Evolutionary conservation across 2,113 vertebrate species (phyloP).

Genomic region (Syngnathoides biaculeatus): DNA sequence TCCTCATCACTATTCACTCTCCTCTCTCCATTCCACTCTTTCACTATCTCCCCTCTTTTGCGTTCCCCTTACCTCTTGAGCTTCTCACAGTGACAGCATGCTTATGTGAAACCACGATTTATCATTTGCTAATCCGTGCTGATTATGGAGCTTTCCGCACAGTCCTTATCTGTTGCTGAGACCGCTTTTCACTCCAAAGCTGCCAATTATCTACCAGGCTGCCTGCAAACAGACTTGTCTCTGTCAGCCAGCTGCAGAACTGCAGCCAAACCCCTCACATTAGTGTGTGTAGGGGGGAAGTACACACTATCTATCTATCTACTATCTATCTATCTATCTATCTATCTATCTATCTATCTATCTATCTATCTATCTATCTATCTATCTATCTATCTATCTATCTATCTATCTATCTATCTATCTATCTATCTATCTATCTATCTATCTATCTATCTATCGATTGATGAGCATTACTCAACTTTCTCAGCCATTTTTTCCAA

Average conservation of each 20-base stretch:
- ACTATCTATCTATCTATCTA: too few species aligned
- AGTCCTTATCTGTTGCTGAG: slow-evolving; percentile 72
- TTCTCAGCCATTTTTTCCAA: too few species aligned
- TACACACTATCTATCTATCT: too few species aligned
- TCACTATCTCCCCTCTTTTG: slow-evolving; percentile 26
- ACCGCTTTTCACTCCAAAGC: slow-evolving; percentile 66
- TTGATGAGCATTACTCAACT: too few species aligned
- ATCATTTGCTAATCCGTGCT: slow-evolving; percentile 73
- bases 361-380: too few species aligned
- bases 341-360: too few species aligned
- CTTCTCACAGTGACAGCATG: slow-evolving; percentile 59
- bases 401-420: too few species aligned
- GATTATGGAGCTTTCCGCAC: slow-evolving; percentile 67
- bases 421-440: too few species aligned
- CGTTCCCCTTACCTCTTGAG: slow-evolving; percentile 19
- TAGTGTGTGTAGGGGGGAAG: too few species aligned
- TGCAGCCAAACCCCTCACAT: slow-evolving; percentile 30
- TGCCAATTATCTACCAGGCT: slow-evolving; percentile 66
- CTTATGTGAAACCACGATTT: slow-evolving; percentile 65
- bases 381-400: too few species aligned
- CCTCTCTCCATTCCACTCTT: slow-evolving; percentile 28
- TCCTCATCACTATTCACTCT: slow-evolving; percentile 39
- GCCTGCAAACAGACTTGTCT: slow-evolving; percentile 55
- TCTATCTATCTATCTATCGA: too few species aligned
- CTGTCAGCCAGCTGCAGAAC: slow-evolving; percentile 53